Evolutionary conservation across 1,140 invertebrate genomes (phyloP).

Genomic region (Halesus radiatus): DNA sequence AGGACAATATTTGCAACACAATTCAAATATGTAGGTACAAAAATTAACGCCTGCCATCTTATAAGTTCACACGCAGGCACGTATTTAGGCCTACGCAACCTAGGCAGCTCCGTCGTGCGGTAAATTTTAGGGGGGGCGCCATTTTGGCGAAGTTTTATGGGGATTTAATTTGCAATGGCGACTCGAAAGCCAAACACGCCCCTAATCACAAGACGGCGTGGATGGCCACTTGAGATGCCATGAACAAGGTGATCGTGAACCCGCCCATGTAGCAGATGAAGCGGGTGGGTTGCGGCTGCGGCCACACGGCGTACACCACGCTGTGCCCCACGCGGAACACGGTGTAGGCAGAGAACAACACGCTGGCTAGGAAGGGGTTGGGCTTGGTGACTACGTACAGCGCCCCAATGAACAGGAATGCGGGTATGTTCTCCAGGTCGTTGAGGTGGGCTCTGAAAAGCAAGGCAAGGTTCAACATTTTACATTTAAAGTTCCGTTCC

Average conservation of each 20-base stretch:
- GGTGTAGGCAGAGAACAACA: constrained; percentile 75
- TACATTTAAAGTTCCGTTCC: too few species aligned
- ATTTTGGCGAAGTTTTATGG: too few species aligned
- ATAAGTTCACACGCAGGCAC: too few species aligned
- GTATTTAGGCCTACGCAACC: too few species aligned
- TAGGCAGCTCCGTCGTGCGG: too few species aligned
- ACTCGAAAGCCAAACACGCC: too few species aligned
- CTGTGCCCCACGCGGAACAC: constrained; percentile 75
- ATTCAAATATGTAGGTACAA: too few species aligned
- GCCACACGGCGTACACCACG: constrained; percentile 73
- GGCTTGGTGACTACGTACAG: constrained; percentile 73
- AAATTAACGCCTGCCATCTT: too few species aligned
- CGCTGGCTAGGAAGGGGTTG: constrained; percentile 64
- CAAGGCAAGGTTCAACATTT: too few species aligned
- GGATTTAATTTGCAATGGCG: too few species aligned
- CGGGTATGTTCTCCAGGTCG: constrained; percentile 76
- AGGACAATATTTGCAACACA: too few species aligned
- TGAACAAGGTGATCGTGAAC: constrained; percentile 64
- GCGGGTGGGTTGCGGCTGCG: constrained; percentile 74
- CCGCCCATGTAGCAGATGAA: constrained; percentile 66
- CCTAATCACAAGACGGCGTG: not conserved
- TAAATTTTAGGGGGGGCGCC: too few species aligned
- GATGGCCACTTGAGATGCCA: constrained; percentile 59
- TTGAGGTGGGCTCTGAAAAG: constrained; percentile 75
- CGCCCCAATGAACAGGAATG: constrained; percentile 59